Evolutionary conservation across 2,888 invertebrate genomes (phyloP).

Genomic region (Brachyopa scutellaris): DNA sequence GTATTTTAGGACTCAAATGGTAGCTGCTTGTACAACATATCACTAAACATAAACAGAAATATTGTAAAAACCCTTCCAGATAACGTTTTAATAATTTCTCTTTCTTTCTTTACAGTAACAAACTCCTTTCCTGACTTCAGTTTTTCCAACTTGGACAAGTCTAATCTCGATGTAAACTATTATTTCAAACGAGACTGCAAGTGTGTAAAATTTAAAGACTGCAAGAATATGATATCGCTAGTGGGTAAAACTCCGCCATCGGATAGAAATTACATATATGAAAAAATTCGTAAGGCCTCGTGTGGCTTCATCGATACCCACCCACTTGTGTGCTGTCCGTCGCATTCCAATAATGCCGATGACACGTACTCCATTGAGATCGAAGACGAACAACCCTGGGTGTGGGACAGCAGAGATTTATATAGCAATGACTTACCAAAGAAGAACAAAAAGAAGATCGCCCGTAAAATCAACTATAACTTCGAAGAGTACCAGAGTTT

Average conservation of each 20-base stretch:
- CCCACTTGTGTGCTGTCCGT: constrained; percentile 77
- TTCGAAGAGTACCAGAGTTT: constrained; percentile 55
- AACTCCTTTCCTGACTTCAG: constrained; percentile 72
- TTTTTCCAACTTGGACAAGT: constrained; percentile 31
- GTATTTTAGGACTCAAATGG: no score
- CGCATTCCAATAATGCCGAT: neutral
- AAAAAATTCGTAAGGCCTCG: constrained; percentile 75
- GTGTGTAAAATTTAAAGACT: constrained; percentile 78
- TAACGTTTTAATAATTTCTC: no score
- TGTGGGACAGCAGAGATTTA: constrained; percentile 75
- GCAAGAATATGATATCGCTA: constrained; percentile 74
- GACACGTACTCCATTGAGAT: constrained; percentile 54
- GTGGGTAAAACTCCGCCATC: constrained; percentile 74
- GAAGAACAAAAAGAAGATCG: constrained; percentile 40
- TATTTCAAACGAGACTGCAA: constrained; percentile 74
- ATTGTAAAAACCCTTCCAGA: no score
- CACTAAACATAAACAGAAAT: no score
- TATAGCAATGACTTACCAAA: constrained; percentile 11
- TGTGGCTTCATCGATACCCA: constrained; percentile 78
- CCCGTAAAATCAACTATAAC: constrained; percentile 43
- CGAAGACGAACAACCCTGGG: constrained; percentile 76
- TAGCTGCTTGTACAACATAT: no score
- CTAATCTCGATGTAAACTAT: constrained; percentile 39
- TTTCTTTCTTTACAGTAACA: constrained; percentile 20
- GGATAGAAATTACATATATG: constrained; percentile 74